Evolutionary conservation across 2,797 vertebrate species (phyloP).

Genomic region (Diglossa cyanea): DNA sequence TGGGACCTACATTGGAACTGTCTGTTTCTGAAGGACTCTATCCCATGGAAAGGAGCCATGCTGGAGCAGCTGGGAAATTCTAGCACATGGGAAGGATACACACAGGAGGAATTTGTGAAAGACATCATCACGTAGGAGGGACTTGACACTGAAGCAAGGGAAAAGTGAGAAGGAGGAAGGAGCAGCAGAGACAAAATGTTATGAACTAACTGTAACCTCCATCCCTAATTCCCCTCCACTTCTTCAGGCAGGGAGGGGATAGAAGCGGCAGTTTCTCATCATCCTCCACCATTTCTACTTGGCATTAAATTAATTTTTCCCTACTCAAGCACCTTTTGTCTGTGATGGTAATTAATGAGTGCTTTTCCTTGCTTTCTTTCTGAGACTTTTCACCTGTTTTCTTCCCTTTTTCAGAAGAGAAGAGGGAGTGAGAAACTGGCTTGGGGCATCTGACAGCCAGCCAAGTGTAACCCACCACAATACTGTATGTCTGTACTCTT

Average conservation of each 20-base stretch:
- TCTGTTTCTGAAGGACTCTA: background rate
- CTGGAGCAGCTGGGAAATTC: background rate
- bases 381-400: background rate
- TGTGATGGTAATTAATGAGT: background rate
- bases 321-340: background rate
- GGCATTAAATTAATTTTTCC: background rate
- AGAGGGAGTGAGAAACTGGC: background rate
- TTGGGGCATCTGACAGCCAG: background rate
- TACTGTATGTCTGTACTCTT: background rate
- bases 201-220: background rate
- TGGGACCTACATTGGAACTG: rapidly evolving
- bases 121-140: background rate
- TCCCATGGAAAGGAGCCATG: background rate
- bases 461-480: background rate
- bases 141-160: background rate
- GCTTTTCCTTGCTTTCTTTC: background rate
- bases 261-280: background rate
- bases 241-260: background rate
- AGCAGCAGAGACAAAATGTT: background rate
- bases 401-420: background rate
- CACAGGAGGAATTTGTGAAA: background rate
- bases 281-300: background rate
- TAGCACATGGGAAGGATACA: background rate
- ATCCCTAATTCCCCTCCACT: background rate
- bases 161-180: background rate